These are phyloP conservation scores for Brachirus orientalis DNA, from an alignment of 2,113 vertebrate species.

Conservation along the genomic window DNA sequence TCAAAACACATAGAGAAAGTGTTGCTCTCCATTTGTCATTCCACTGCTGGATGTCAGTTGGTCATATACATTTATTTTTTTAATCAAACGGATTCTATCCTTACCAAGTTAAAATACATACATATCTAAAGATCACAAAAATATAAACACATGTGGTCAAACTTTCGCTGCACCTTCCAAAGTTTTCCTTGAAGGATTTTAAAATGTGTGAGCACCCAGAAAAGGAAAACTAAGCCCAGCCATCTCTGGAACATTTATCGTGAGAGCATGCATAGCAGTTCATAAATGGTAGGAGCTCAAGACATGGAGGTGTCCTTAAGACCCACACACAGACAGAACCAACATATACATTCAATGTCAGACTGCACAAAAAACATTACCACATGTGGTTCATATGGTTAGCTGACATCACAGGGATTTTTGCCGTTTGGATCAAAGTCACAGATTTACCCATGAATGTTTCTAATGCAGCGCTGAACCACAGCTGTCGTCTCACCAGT, in stretches of 20 bases:
- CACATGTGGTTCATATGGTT: conserved; percentile 50
- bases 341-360: conserved; percentile 46
- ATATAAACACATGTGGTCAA: conserved; percentile 63
- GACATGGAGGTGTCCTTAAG: conserved; percentile 58
- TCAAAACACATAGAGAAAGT: no score
- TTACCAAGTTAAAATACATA: conserved; percentile 54
- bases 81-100: not conserved
- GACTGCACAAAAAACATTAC: conserved; percentile 50
- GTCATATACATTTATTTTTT: no score
- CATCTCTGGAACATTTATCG: conserved; percentile 74
- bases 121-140: conserved; percentile 72
- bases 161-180: conserved; percentile 42
- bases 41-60: no score
- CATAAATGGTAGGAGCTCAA: conserved; percentile 53
- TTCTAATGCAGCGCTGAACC: conserved; percentile 45
- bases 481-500: conserved; percentile 35
- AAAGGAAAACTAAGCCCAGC: conserved; percentile 79
- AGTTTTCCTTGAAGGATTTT: conserved; percentile 53
- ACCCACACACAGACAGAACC: conserved; percentile 44
- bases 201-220: conserved; percentile 70
- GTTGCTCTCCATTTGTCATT: no score
- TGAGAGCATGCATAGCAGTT: conserved; percentile 44
- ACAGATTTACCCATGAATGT: conserved; percentile 36
- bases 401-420: conserved; percentile 50
- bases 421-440: conserved; percentile 51